Percentiles rank a stretch among this genome's conserved stretches.
phyloP scores from a whole-genome alignment of 2,888 invertebrate genomes.

The Cactoblastis cactorum region DNA sequence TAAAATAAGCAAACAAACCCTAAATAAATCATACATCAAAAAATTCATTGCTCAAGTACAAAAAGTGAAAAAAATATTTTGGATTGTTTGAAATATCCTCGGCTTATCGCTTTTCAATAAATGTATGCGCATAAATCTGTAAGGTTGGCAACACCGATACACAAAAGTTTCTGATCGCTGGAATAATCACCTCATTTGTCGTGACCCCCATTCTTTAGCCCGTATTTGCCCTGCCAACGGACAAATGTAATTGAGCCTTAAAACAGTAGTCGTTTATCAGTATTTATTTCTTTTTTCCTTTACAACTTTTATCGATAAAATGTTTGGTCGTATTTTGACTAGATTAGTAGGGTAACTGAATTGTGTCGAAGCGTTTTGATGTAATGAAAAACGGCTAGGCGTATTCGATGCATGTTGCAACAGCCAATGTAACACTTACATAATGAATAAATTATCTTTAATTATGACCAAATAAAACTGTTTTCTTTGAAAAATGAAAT shows the following conservation, averaged over 20 bases:
- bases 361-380: neutral
- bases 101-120: neutral
- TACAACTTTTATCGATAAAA: conserved; percentile 3
- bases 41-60: no score
- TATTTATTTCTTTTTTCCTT: conserved; percentile 6
- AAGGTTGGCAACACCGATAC: neutral
- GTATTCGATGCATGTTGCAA: no score
- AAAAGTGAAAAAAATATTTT: no score
- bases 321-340: conserved; percentile 3
- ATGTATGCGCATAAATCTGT: neutral
- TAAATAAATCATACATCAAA: no score
- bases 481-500: no score
- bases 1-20: no score
- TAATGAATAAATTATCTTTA: no score
- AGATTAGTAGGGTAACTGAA: neutral
- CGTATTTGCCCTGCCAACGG: conserved; percentile 2
- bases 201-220: conserved; percentile 2
- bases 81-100: no score
- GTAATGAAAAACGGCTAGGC: neutral
- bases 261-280: conserved; percentile 11
- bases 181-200: conserved; percentile 6
- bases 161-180: neutral
- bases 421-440: no score
- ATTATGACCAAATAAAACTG: no score
- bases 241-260: conserved; percentile 12